Evolutionary conservation across 2,888 invertebrate species (phyloP), one percentile per base, ranked within the genome.

Genomic region (Xylocampa areola): DNA sequence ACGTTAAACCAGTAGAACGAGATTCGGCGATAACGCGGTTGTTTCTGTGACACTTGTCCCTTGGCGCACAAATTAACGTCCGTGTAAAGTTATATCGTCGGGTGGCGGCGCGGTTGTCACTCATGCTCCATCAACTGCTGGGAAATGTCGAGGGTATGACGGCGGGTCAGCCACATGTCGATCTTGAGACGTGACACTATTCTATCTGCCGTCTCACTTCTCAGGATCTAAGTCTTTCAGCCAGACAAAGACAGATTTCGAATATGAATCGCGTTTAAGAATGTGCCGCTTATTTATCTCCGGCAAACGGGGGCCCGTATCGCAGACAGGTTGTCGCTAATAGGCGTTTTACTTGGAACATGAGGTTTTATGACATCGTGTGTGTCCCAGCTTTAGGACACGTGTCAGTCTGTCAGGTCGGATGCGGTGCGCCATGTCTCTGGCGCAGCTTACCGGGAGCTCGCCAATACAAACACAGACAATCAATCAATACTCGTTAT

Each of bases 61-160:
- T 87, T 86, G 81, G 73, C 82, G 80, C 81, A 87, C 87, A 88
- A 91, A 93, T 92, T 90, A 91, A 92, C 94, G 90, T 88, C 86
- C 76, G 84, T 86, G 86, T 85, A 92, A 94, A 85, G 93, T 92
- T 89, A 92, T 86, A 82, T 90, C 90, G 89, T 77, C 82, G 80
- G 82, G 76, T 78, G 65, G 81, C 79, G 79, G 76, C 77, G 78
- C 83, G 84, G 86, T 85, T 92, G 94, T 92, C 94, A 92, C 91
- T 94, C 94, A 94, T 93, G 92, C 91, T 90, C 88, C 92, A 94
- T 94, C 94, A 94, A 94, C 89, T 91, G 90, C 88, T 91, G 88
- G 90, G 90, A 89, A 87, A 89, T 85, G 84, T 87, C 84, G 84
- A 88, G 85, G 87, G 86, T 91, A 91, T 92, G 92, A 91, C 88